A percentile compares a stretch with the other conserved stretches of the same genome.
Conservation (phyloP, 2,113 vertebrate species). For the Mungos mungo region DNA sequence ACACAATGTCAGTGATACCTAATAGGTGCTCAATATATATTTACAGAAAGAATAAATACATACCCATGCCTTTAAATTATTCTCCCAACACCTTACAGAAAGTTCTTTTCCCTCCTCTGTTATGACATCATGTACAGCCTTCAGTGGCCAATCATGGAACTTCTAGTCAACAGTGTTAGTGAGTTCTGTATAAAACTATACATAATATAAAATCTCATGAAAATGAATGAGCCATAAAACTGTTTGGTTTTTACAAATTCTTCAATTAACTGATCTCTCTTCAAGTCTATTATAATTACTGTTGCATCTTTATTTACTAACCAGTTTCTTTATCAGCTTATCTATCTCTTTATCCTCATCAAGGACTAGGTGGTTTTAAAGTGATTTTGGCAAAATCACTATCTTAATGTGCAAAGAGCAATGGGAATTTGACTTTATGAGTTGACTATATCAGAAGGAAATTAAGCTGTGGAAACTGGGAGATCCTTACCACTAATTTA, state of each 20-base stretch:
- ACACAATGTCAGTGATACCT: not conserved
- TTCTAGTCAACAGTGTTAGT: not conserved
- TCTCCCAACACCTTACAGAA: not conserved
- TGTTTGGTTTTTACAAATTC: not conserved
- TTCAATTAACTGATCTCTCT: slow-evolving; percentile 7
- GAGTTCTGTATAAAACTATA: not conserved
- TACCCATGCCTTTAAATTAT: not conserved
- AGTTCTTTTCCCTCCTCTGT: not conserved
- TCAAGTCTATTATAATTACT: slow-evolving; percentile 2
- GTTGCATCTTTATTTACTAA: slow-evolving; percentile 23
- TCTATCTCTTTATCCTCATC: not conserved
- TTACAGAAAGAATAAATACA: slow-evolving; percentile 26
- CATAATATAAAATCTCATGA: slow-evolving; percentile 26
- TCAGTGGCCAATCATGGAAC: not conserved
- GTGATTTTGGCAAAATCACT: not conserved
- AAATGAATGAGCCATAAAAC: not conserved
- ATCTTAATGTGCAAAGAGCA: not conserved
- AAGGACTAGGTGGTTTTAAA: not conserved
- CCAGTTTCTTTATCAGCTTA: not conserved
- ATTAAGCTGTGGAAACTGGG: not conserved
- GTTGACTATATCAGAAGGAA: not conserved
- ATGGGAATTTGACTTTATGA: not conserved
- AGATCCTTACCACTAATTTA: slow-evolving; percentile 18
- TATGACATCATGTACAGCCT: not conserved
- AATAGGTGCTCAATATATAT: not conserved